A percentile compares a stretch with the other conserved stretches of the same genome.
Evolutionary conservation across 2,888 invertebrate species (phyloP).

Genomic region (Nemotelus nigrinus): DNA sequence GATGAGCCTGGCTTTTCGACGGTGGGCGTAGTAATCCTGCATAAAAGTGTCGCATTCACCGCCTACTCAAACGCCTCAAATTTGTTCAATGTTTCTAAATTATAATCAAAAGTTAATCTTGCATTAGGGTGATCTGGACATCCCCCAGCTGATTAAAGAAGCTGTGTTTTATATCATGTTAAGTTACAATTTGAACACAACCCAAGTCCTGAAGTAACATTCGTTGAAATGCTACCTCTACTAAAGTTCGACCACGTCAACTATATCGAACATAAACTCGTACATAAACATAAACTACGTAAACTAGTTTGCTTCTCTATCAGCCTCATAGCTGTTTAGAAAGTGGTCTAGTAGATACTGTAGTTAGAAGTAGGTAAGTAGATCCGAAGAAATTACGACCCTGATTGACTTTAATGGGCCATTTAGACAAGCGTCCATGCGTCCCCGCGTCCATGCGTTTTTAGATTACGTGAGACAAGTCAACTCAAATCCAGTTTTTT

Average conservation of each 20-base stretch:
- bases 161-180: slow-evolving; percentile 73
- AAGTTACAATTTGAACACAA: slow-evolving; percentile 64
- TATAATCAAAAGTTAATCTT: slow-evolving; percentile 67
- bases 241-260: slow-evolving; percentile 73
- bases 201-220: slow-evolving; percentile 67
- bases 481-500: no score
- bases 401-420: no score
- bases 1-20: no score
- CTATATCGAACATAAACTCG: slow-evolving; percentile 75
- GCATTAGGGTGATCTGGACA: slow-evolving; percentile 62
- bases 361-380: slow-evolving; percentile 69
- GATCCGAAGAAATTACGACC: slow-evolving; percentile 46
- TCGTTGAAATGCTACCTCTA: slow-evolving; percentile 77
- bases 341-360: slow-evolving; percentile 73
- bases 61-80: no score
- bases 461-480: no score
- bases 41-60: no score
- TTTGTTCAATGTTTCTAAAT: slow-evolving; percentile 79
- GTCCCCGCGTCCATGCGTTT: no score
- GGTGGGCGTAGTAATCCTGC: no score
- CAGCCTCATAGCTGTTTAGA: slow-evolving; percentile 79
- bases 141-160: slow-evolving; percentile 78
- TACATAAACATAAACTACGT: slow-evolving; percentile 73
- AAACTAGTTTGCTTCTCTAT: slow-evolving; percentile 74
- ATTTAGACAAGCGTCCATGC: no score